Percentiles rank a stretch among this genome's conserved stretches.
These are phyloP conservation scores for Trichonephila clavipes DNA, from an alignment of 1,140 invertebrate species.

Conservation along the genomic window DNA sequence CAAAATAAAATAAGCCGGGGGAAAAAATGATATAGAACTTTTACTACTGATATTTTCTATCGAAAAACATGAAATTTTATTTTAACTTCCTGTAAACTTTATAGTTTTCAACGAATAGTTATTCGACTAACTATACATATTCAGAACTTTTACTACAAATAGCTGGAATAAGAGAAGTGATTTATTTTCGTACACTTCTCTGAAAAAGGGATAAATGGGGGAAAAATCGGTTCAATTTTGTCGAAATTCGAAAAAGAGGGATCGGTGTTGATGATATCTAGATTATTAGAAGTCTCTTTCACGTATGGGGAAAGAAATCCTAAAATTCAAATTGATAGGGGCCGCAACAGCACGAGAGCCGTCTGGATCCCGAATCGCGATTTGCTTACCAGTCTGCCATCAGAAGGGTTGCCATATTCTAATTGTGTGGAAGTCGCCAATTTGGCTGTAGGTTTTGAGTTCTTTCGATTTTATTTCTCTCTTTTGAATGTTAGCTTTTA, in stretches of 20 bases:
- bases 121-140: no score
- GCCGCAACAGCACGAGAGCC: background rate
- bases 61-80: no score
- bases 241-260: background rate
- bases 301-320: background rate
- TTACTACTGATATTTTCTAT: no score
- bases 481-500: no score
- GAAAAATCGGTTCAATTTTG: background rate
- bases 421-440: background rate
- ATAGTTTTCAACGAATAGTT: no score
- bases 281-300: background rate
- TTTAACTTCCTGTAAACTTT: no score
- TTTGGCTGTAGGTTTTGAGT: background rate
- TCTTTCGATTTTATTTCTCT: background rate
- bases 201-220: background rate
- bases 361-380: conserved; percentile 25
- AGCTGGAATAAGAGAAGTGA: background rate
- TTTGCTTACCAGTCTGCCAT: conserved; percentile 11
- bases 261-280: background rate
- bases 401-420: background rate
- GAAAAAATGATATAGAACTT: no score
- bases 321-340: conserved; percentile 52
- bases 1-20: no score
- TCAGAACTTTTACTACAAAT: no score
- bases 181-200: background rate